Percentiles rank a stretch among this genome's conserved stretches.
These are phyloP conservation scores for Ptilorrhoa leucosticta DNA, from an alignment of 2,113 vertebrate species.

Conservation along the genomic window DNA sequence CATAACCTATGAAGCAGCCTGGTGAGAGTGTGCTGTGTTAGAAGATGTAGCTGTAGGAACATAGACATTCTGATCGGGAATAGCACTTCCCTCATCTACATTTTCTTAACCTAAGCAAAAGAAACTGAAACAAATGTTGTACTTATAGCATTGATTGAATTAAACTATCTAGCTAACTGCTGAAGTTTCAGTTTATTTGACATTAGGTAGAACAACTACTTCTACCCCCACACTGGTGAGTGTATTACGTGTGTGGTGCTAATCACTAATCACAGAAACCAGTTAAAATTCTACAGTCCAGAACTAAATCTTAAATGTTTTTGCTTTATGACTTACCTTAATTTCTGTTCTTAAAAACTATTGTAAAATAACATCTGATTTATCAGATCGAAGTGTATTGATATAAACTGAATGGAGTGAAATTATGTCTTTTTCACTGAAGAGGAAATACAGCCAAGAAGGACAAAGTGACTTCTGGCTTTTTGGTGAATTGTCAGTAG, in stretches of 20 bases:
- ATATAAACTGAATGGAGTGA: background rate
- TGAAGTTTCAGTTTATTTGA: background rate
- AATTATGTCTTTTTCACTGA: background rate
- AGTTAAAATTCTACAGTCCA: background rate
- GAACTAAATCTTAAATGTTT: background rate
- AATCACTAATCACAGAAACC: background rate
- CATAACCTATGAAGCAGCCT: background rate
- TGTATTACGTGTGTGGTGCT: background rate
- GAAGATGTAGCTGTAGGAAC: background rate
- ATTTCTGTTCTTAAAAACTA: background rate
- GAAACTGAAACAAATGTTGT: background rate
- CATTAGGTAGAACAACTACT: background rate
- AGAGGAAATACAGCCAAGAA: background rate
- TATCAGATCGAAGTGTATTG: background rate
- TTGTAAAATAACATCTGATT: background rate
- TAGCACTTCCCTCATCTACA: background rate
- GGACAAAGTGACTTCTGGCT: background rate
- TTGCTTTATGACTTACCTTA: background rate
- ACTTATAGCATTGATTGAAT: background rate
- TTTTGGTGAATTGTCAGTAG: background rate
- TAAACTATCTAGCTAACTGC: background rate
- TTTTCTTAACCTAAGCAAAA: background rate
- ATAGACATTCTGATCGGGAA: background rate
- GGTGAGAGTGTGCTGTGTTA: background rate
- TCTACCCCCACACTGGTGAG: background rate